Base-by-base conservation (phyloP, 2,113 vertebrate genomes). In the Phalacrocorax brasilianus region DNA sequence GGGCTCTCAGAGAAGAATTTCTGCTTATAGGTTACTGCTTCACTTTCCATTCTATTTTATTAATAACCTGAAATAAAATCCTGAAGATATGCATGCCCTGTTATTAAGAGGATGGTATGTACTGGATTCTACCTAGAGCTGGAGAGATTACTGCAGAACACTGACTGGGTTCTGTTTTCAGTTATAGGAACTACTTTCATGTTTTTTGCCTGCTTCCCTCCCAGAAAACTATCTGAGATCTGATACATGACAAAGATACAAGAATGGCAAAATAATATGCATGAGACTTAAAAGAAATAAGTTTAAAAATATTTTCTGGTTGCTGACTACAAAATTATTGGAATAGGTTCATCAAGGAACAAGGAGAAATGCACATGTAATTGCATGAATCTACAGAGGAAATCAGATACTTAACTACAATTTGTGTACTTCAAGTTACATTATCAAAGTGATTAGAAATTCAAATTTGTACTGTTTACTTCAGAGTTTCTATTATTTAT, bases 21-120 rank as follows among this genome's bases (percentile, higher is more conserved):
- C 32, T 42, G 2, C 8, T 38, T 38, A 72, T 1, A 81, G 33
- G 59, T 15, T 55, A n/a, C 13, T 45, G 16, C 21, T 42, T 71
- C n/a, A 30, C 12, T 38, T 73, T 38, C 47, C 14, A 47, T 74
- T 65, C 35, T 20, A 35, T 66, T 80, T 73, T 72, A 67, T 40
- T n/a, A 66, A 44, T 42, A 88, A 45, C 5, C 21, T 58, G n/a
- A 67, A 94, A 81, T n/a, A 73, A 73, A 76, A 72, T 49, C 45
- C 61, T 42, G 10, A 77, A 81, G 20, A 81, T 13, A 32, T 5
- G 3, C 11, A 78, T 45, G 3, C 9, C 8, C 26, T 68, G 2
- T 24, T 5, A 1, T 78, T 19, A 68, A 33, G 73, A 35, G 12
- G 32, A 50, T 21, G 4, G 5, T 16, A 44, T 0, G 0, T 23